Percentiles rank a stretch among this genome's conserved stretches.
These are phyloP conservation scores for Drosophila repletoides DNA, from an alignment of 1,140 invertebrate genomes.

Conservation along the genomic window DNA sequence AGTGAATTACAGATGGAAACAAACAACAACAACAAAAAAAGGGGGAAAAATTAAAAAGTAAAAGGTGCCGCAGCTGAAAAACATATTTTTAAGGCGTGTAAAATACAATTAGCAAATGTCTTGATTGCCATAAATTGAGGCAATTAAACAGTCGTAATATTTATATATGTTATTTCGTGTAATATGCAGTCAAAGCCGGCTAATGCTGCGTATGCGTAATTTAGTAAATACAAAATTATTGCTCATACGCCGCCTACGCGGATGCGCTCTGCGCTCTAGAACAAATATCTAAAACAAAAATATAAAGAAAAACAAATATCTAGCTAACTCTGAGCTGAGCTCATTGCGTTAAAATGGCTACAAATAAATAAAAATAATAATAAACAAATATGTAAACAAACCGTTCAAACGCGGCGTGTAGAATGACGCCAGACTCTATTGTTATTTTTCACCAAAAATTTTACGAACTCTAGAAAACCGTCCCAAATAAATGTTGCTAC, in stretches of 20 bases:
- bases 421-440: constrained; percentile 37
- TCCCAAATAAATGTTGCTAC: constrained; percentile 5
- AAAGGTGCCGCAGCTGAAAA: no score
- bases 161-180: constrained; percentile 21
- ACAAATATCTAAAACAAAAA: constrained; percentile 20
- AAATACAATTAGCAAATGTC: constrained; percentile 50
- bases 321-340: constrained; percentile 21
- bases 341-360: constrained; percentile 38
- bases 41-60: constrained; percentile 48
- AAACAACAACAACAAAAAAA: constrained; percentile 1
- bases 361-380: constrained; percentile 35
- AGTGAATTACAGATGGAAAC: constrained; percentile 51
- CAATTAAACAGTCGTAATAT: constrained; percentile 55
- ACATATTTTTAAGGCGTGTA: constrained; percentile 45
- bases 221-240: constrained; percentile 30
- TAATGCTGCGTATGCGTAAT: constrained; percentile 59
- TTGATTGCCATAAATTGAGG: constrained; percentile 26
- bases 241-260: constrained; percentile 62
- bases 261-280: constrained; percentile 25
- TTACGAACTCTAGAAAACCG: background rate
- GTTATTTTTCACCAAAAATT: constrained; percentile 5
- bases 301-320: constrained; percentile 33
- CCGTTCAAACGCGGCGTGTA: constrained; percentile 9
- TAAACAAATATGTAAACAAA: constrained; percentile 67
- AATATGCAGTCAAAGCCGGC: constrained; percentile 40